Percentiles rank a stretch among this genome's conserved stretches.
Conservation (phyloP, 1,140 invertebrate genomes). For the Aethina tumida region DNA sequence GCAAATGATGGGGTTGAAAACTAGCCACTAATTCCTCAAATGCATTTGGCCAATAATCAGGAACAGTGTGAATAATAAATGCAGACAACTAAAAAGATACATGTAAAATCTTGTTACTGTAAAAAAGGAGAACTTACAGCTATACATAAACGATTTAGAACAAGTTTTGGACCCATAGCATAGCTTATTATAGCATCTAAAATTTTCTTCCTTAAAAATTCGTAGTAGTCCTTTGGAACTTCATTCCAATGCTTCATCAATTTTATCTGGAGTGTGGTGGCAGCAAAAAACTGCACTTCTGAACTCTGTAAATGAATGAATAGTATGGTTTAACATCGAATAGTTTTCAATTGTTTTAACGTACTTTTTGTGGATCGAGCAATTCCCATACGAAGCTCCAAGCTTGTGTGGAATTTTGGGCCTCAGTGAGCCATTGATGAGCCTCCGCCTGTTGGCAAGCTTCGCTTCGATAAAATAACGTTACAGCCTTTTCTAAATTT, state of each 20-base stretch:
- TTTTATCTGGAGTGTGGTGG: conserved; percentile 78
- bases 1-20: conserved; percentile 50
- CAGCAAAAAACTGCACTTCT: conserved; percentile 88
- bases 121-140: conserved; percentile 51
- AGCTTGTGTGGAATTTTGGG: conserved; percentile 71
- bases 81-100: conserved; percentile 47
- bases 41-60: conserved; percentile 52
- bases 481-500: conserved; percentile 42
- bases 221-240: conserved; percentile 66
- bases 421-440: conserved; percentile 71
- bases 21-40: conserved; percentile 52
- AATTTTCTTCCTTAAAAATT: conserved; percentile 62
- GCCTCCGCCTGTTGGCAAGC: conserved; percentile 56
- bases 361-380: conserved; percentile 64
- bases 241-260: conserved; percentile 78
- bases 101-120: background rate
- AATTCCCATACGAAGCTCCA: conserved; percentile 87
- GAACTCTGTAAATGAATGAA: conserved; percentile 47
- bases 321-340: conserved; percentile 1
- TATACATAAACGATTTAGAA: conserved; percentile 77
- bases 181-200: conserved; percentile 66
- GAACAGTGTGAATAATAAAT: conserved; percentile 54
- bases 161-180: conserved; percentile 67
- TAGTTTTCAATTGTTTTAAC: conserved; percentile 1
- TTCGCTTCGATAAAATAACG: conserved; percentile 42